A percentile compares a stretch with the other conserved stretches of the same genome.
These are phyloP conservation scores for Calameuta filiformis DNA, from an alignment of 2,888 invertebrate genomes.

Conservation along the genomic window DNA sequence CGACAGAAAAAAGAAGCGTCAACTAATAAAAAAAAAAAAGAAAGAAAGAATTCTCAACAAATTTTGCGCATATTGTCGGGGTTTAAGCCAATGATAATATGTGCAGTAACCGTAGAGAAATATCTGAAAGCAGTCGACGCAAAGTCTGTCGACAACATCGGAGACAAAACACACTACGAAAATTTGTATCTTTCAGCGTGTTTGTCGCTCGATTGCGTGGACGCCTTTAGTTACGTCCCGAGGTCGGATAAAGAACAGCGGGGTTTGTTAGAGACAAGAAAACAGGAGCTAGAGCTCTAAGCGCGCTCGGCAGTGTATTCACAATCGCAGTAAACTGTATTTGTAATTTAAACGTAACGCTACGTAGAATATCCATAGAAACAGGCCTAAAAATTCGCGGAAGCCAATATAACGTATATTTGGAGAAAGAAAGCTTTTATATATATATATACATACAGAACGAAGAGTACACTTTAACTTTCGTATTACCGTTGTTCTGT, in stretches of 20 bases:
- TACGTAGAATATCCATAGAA: conserved; percentile 39
- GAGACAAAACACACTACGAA: background rate
- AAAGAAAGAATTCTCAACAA: conserved; percentile 31
- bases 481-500: too few species aligned
- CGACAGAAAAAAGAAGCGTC: conserved; percentile 53
- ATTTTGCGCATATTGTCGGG: conserved; percentile 21
- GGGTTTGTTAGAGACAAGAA: conserved; percentile 18
- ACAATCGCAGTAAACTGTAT: conserved; percentile 60
- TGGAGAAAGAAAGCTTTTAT: too few species aligned
- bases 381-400: conserved; percentile 14
- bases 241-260: conserved; percentile 4
- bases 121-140: background rate
- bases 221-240: background rate
- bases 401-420: too few species aligned
- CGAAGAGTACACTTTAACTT: too few species aligned
- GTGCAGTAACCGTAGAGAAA: too few species aligned
- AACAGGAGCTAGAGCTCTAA: conserved; percentile 59
- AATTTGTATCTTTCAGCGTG: too few species aligned
- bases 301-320: conserved; percentile 66
- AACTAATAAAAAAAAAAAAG: conserved; percentile 23
- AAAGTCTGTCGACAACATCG: background rate
- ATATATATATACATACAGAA: too few species aligned
- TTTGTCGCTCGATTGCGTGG: background rate
- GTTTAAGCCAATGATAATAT: background rate
- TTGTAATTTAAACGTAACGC: conserved; percentile 55